Evolutionary conservation across 2,113 vertebrate genomes (phyloP).

Genomic region (Scomber colias): DNA sequence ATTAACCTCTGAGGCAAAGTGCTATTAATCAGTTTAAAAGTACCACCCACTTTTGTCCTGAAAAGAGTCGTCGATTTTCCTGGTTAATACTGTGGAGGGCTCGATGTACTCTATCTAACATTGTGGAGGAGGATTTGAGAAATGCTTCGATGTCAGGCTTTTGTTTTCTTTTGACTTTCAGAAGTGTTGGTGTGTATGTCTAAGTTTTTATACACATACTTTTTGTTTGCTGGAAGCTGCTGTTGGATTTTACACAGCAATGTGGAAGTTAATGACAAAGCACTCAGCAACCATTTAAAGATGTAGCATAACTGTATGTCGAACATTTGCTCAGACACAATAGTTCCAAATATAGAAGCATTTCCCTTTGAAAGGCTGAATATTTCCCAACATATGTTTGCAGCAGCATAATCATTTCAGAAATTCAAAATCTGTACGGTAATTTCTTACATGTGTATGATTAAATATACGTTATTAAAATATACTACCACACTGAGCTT

Average conservation of each 20-base stretch:
- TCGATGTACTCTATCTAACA: background rate
- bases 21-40: conserved; percentile 65
- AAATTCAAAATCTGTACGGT: too few relatives aligned
- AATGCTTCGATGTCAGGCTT: conserved; percentile 5
- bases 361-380: too few relatives aligned
- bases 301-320: too few relatives aligned
- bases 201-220: background rate
- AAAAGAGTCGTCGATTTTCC: conserved; percentile 34
- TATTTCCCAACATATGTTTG: too few relatives aligned
- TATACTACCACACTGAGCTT: too few relatives aligned
- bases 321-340: too few relatives aligned
- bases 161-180: background rate
- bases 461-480: too few relatives aligned
- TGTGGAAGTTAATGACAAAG: background rate
- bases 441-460: too few relatives aligned
- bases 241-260: background rate
- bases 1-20: conserved; percentile 55
- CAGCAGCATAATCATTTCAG: too few relatives aligned
- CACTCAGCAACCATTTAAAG: too few relatives aligned
- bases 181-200: background rate
- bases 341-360: too few relatives aligned
- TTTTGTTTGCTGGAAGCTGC: background rate
- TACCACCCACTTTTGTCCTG: conserved; percentile 44
- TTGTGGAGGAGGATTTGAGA: background rate
- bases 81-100: background rate